Conservation (phyloP, 1,140 invertebrate species). For the Pantala flavescens region DNA sequence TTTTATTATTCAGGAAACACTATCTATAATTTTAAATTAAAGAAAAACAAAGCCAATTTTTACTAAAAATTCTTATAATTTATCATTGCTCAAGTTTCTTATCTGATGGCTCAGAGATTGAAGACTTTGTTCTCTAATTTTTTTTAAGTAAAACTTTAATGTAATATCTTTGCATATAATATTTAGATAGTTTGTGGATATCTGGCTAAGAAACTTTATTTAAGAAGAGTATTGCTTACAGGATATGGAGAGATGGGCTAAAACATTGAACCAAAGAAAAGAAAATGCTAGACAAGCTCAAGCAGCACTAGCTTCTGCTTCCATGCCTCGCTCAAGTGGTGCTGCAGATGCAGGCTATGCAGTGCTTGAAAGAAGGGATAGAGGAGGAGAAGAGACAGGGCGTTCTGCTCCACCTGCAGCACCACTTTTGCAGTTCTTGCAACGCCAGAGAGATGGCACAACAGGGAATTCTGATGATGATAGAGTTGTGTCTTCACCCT, state of each 20-base stretch:
- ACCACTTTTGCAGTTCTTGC: constrained; percentile 19
- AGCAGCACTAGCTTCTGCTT: constrained; percentile 26
- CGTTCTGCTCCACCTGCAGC: constrained; percentile 36
- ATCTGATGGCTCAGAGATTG: too few species aligned
- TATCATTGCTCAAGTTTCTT: too few species aligned
- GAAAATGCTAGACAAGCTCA: constrained; percentile 54
- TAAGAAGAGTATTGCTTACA: not conserved
- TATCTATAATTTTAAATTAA: too few species aligned
- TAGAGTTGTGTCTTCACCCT: not conserved
- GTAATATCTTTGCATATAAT: too few species aligned
- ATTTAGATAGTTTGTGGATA: too few species aligned
- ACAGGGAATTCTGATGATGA: not conserved
- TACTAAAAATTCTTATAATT: too few species aligned
- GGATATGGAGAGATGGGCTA: constrained; percentile 93
- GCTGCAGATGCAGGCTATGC: constrained; percentile 86
- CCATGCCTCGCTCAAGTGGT: constrained; percentile 36
- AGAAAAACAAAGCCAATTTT: too few species aligned
- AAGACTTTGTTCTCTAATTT: too few species aligned
- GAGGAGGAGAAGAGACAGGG: not conserved
- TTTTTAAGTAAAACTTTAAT: too few species aligned
- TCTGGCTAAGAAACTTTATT: too few species aligned
- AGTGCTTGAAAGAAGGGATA: constrained; percentile 59
- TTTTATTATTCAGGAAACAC: too few species aligned
- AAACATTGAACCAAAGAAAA: constrained; percentile 94
- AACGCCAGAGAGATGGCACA: not conserved